phyloP scores from a whole-genome alignment of 1,140 invertebrate species.

The Anagrus nilaparvatae region DNA sequence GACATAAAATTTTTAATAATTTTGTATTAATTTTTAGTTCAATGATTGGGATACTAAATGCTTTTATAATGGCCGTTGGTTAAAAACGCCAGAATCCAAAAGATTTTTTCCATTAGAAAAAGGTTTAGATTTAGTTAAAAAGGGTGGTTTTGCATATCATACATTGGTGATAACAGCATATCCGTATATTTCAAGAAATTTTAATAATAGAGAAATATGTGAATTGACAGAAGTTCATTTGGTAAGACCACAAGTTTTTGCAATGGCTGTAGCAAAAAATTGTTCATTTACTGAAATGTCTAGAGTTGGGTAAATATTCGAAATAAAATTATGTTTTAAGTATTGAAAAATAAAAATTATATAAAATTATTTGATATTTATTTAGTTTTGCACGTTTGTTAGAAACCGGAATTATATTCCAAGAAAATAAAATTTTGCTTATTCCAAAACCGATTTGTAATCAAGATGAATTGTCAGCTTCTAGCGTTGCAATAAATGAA shows the following conservation, averaged over 20 bases:
- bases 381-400: no score
- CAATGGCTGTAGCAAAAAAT: slow-evolving; percentile 13
- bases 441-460: no score
- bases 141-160: slow-evolving; percentile 17
- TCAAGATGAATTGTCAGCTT: no score
- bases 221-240: slow-evolving; percentile 19
- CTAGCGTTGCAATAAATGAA: no score
- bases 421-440: no score
- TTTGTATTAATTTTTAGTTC: no score
- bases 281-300: slow-evolving; percentile 18
- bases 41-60: slow-evolving; percentile 13
- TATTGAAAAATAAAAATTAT: no score
- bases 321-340: no score
- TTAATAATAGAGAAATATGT: slow-evolving; percentile 18
- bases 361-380: no score
- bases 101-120: slow-evolving; percentile 10
- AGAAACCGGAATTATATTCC: no score
- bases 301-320: slow-evolving; percentile 16
- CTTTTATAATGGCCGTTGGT: slow-evolving; percentile 12
- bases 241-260: background rate
- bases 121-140: slow-evolving; percentile 12
- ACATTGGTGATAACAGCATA: slow-evolving; percentile 15
- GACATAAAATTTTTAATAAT: no score
- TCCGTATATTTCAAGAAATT: slow-evolving; percentile 16
- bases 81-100: slow-evolving; percentile 9